These are phyloP conservation scores for Drosophila niveifrons DNA, from an alignment of 2,888 invertebrate species.

Conservation along the genomic window DNA sequence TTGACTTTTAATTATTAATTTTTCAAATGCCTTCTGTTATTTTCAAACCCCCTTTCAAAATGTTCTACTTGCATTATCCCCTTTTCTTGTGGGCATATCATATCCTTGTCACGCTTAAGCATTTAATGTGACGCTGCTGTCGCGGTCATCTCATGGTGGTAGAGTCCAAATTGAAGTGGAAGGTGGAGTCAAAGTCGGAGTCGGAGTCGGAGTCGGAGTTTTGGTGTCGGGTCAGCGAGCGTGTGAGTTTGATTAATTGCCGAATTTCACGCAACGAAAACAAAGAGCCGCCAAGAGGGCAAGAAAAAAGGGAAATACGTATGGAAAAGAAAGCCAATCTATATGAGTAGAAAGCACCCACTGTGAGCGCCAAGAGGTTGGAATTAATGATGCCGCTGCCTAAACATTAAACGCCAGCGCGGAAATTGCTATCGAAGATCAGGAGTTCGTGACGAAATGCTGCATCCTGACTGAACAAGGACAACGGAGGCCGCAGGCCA, in stretches of 20 bases:
- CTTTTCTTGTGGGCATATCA: conserved; percentile 32
- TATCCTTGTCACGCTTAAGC: conserved; percentile 77
- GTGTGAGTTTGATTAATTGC: conserved; percentile 85
- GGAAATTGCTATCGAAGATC: conserved; percentile 59
- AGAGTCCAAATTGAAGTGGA: neutral
- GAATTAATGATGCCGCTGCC: conserved; percentile 69
- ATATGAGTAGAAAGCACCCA: conserved; percentile 31
- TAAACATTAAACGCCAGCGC: conserved; percentile 74
- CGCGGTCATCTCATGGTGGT: conserved; percentile 11
- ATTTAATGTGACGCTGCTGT: conserved; percentile 23
- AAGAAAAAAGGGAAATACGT: conserved; percentile 13
- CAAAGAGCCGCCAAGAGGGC: conserved; percentile 33
- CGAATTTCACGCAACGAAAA: conserved; percentile 84
- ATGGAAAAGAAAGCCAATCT: conserved; percentile 53
- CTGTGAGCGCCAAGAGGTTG: conserved; percentile 62
- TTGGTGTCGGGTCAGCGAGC: conserved; percentile 42
- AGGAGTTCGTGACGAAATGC: conserved; percentile 65
- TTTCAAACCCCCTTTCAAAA: conserved; percentile 1
- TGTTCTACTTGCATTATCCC: neutral
- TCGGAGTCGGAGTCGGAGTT: neutral
- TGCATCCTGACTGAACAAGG: conserved; percentile 57
- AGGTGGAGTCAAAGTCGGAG: neutral
- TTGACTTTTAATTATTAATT: too few species aligned
- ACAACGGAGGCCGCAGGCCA: conserved; percentile 74
- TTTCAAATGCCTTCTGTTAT: neutral